Evolutionary conservation across 2,888 invertebrate species (phyloP), one percentile per base, ranked within the genome.

Genomic region (Cremastinae sp.): DNA sequence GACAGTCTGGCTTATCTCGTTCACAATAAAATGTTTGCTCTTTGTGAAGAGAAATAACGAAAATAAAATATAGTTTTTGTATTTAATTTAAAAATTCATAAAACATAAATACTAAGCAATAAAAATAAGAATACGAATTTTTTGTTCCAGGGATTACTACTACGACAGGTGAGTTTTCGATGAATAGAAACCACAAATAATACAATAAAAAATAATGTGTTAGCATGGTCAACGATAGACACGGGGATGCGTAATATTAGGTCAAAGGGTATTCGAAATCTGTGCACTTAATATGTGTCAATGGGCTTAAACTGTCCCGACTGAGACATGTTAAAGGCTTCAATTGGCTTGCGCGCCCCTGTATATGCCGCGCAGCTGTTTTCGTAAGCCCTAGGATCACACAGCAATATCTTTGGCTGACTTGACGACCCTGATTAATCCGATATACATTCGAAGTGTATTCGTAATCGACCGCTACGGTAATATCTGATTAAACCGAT

Each of bases 101-200:
- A n/a, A n/a, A n/a, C n/a, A n/a, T n/a, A n/a, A n/a, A n/a, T n/a
- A n/a, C n/a, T n/a, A n/a, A n/a, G n/a, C n/a, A 14, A 18, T 14
- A 12, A 4, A 47, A 2, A 12, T 65, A 73, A 43, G 28, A 1
- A 18, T 75, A 18, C 69, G 49, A 76, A 78, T 79, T 83, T 88
- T 88, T 90, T 91, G 90, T 93, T 93, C 80, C 93, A 93, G 93
- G 93, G 93, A 93, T 89, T 93, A 93, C 90, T 93, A 93, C 89
- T 93, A 93, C 86, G 93, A 93, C 90, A 93, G 93, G 93, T 93
- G 90, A 91, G 93, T 71, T 22, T 28, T 45, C n/a, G 47, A 55
- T 41, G 2, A n/a, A n/a, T n/a, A n/a, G n/a, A n/a, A n/a, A n/a
- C n/a, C n/a, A n/a, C n/a, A n/a, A n/a, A n/a, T 28, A n/a, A 22